Evolutionary conservation across 1,140 invertebrate genomes (phyloP).

Genomic region (Ceratina australensis): DNA sequence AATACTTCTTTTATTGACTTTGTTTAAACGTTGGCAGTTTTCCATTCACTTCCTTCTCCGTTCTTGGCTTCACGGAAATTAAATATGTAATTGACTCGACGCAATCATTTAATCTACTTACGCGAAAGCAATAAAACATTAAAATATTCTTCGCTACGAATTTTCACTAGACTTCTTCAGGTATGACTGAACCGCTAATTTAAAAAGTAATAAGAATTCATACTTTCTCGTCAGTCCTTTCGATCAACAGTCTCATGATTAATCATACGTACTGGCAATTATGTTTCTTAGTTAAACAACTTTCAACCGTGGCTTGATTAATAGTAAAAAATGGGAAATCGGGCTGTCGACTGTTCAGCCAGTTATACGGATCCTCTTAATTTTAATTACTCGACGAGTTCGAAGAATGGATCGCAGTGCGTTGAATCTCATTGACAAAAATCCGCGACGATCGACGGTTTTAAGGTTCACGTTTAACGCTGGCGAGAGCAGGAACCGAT

Average conservation of each 20-base stretch:
- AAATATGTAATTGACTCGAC: background rate
- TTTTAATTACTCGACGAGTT: background rate
- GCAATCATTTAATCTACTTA: no score
- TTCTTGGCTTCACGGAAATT: background rate
- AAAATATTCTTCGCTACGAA: no score
- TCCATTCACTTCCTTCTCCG: background rate
- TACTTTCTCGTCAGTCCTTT: background rate
- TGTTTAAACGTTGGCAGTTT: conserved; percentile 25
- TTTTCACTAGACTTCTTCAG: no score
- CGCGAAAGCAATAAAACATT: no score
- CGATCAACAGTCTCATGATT: background rate
- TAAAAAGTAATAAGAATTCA: no score
- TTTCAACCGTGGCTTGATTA: background rate
- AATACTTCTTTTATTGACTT: conserved; percentile 33
- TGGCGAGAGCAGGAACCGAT: background rate
- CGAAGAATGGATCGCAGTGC: background rate
- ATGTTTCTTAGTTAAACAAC: background rate
- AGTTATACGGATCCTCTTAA: conserved; percentile 17
- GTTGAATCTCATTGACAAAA: conserved; percentile 9
- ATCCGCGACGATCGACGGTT: conserved; percentile 9
- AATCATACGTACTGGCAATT: conserved; percentile 3
- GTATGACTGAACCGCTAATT: no score
- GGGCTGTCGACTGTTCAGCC: conserved; percentile 23
- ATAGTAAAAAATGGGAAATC: conserved; percentile 13
- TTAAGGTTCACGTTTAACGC: background rate